Base-by-base conservation (phyloP, 1,140 invertebrate species). In the Anastrepha obliqua region DNA sequence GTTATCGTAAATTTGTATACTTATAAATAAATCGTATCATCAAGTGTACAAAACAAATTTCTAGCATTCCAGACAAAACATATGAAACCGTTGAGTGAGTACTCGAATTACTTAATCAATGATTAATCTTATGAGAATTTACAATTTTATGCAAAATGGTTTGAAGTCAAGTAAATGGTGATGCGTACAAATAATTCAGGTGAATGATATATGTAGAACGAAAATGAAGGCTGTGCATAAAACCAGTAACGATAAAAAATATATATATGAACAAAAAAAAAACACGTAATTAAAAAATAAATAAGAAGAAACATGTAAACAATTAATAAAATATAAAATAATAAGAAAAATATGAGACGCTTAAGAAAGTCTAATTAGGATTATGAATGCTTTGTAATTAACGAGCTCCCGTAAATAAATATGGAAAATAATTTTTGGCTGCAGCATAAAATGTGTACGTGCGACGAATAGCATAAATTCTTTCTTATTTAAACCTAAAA, bases 141-240 rank as follows among this genome's bases (percentile, higher is more conserved):
- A 15, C 42, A 58, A 81, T 20, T 81, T 74, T 74, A 74, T 74
- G 67, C 67, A 47, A 20, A 44, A 81, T 81, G 74, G 74, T 81
- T 58, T 81, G 74, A 81, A 0, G n/a, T 5, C 8, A 67, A 29
- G 44, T 2, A 20, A 55, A 29, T 20, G 70, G 47, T 81, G 74
- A 55, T 81, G 74, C 74, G 74, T 81, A 81, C 74, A 81, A 88
- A 88, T 88, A 88, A 55, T 88, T 65, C 87, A 88, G 78, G 81
- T 67, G 65, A 67, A 87, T 67, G 65, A 81, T 81, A 20, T 2
- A 81, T n/a, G 74, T 81, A 81, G 74, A 81, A 81, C 74, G 74
- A 81, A 55, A 81, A 81, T 81, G 47, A 81, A 81, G 74, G 74
- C 74, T 81, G 74, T 81, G 74, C 47, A 81, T 81, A 81, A 20